Evolutionary conservation across 2,888 invertebrate species (phyloP).

Genomic region (Uloborus plumipes): DNA sequence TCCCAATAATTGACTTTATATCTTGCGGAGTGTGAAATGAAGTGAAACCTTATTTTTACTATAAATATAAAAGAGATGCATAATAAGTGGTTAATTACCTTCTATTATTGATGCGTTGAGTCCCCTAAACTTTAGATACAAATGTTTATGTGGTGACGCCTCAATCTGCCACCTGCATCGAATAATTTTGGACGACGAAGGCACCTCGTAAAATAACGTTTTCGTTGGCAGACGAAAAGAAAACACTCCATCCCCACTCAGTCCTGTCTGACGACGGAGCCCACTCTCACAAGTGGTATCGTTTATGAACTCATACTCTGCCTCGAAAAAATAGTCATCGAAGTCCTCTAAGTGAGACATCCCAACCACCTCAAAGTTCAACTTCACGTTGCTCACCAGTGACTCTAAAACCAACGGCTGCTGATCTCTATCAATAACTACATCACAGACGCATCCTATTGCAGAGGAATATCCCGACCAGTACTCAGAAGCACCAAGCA

Average conservation of each 20-base stretch:
- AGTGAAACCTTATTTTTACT: too few species aligned
- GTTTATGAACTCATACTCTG: slow-evolving; percentile 79
- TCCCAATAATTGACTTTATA: too few species aligned
- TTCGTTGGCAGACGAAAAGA: slow-evolving; percentile 38
- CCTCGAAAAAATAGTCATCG: slow-evolving; percentile 84
- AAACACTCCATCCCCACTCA: slow-evolving; percentile 50
- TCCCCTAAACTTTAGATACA: slow-evolving; percentile 67
- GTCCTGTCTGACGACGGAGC: slow-evolving; percentile 34
- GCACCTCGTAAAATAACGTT: slow-evolving; percentile 27
- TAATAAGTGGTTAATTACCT: slow-evolving; percentile 14
- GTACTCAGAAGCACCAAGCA: slow-evolving; percentile 44
- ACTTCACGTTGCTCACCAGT: slow-evolving; percentile 80
- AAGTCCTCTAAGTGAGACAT: slow-evolving; percentile 88
- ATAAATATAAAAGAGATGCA: background rate
- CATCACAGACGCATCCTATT: slow-evolving; percentile 65
- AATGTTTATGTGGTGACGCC: slow-evolving; percentile 66
- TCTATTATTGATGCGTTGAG: slow-evolving; percentile 42
- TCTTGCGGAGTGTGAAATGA: too few species aligned
- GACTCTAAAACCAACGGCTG: slow-evolving; percentile 76
- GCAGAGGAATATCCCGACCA: slow-evolving; percentile 53
- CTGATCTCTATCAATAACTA: slow-evolving; percentile 9
- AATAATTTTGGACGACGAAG: slow-evolving; percentile 29
- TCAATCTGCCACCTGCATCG: slow-evolving; percentile 68
- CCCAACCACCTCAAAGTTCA: slow-evolving; percentile 81
- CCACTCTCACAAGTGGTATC: slow-evolving; percentile 53